Evolutionary conservation across 2,888 invertebrate species (phyloP), one percentile per base, ranked within the genome.

Genomic region (Crematogaster levior): DNA sequence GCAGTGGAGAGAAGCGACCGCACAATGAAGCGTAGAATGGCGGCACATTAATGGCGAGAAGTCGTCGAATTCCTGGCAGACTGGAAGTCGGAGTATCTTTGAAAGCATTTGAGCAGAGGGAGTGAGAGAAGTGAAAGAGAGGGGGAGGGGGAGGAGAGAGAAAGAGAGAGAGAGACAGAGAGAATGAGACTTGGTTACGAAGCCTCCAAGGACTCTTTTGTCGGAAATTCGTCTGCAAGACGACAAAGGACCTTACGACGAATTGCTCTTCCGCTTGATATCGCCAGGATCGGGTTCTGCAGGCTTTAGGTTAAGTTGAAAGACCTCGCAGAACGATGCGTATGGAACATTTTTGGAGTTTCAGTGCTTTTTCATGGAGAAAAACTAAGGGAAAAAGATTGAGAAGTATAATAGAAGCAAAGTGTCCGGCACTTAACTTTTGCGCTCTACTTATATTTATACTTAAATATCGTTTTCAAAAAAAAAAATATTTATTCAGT

Each of bases 11-110:
- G 70, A 85, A 75, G 85, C 75, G 84, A 84, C 86, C 84, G 89
- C 88, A 91, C 91, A 91, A 91, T 91, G 91, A 91, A 89, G 86
- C 88, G 83, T 89, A 85, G 90, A 90, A 88, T 82, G 90, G 89
- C 83, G 90, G 86, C 84, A 81, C 88, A 91, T 89, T 91, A 92
- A 91, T 90, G 90, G 90, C 84, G 88, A 87, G 90, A 90, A 91
- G 88, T 90, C 87, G 87, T 90, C 88, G 87, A 89, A 91, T 92
- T 91, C 91, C 88, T 86, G 80, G 83, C 82, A 85, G 84, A 85
- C 74, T 84, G 81, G 77, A 65, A 85, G 72, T 84, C 79, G 83
- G 87, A 85, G 87, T 83, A 84, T 84, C 82, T 83, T 82, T 34
- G 83, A 88, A 87, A 85, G 89, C 89, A 83, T 87, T 86, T 40